Conservation (phyloP, 2,113 vertebrate genomes). For the Fregetta grallaria region DNA sequence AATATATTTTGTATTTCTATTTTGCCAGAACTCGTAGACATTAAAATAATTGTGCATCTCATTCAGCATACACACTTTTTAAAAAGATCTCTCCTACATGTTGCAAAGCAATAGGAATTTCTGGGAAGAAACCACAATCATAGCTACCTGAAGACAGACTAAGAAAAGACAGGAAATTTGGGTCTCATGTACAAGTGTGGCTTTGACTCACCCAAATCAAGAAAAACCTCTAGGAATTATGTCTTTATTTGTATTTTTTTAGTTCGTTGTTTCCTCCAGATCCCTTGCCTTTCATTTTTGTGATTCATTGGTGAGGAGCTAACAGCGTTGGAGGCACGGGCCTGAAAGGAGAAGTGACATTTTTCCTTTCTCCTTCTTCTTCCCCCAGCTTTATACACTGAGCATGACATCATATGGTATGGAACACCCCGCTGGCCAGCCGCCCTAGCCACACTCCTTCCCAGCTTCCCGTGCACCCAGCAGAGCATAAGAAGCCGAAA, state of each 20-base stretch:
- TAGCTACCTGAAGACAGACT: neutral
- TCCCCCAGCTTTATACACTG: too few species aligned
- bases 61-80: neutral
- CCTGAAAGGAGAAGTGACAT: neutral
- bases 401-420: too few species aligned
- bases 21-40: neutral
- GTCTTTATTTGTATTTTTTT: neutral
- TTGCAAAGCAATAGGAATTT: neutral
- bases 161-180: neutral
- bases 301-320: neutral
- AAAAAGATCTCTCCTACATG: neutral
- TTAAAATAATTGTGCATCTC: neutral
- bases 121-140: neutral
- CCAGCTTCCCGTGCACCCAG: too few species aligned
- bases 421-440: too few species aligned
- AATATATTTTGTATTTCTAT: neutral
- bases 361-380: neutral
- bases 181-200: neutral
- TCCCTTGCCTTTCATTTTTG: neutral
- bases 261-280: rapidly evolving
- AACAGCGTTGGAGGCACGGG: neutral
- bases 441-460: too few species aligned
- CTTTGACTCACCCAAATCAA: neutral
- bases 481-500: too few species aligned
- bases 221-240: neutral